Conservation (phyloP, 2,113 vertebrate genomes). For the Spea bombifrons region DNA sequence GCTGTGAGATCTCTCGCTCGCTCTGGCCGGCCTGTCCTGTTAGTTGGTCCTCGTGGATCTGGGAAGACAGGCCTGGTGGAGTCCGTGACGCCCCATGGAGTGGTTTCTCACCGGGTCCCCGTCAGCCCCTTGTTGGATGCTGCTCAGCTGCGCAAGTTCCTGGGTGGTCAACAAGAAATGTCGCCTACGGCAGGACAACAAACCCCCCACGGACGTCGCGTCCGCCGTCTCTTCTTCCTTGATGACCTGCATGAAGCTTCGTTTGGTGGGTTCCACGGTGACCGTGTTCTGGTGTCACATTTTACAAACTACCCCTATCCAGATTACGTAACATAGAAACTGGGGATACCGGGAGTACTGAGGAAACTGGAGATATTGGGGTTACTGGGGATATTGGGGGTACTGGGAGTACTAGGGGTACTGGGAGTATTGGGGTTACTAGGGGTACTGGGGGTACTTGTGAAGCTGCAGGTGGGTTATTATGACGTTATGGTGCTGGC, state of each 20-base stretch:
- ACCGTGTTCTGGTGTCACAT: no score
- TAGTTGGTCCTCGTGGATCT: conserved; percentile 70
- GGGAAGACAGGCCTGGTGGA: conserved; percentile 75
- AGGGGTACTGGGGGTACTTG: no score
- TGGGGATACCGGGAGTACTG: no score
- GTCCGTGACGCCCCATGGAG: conserved; percentile 59
- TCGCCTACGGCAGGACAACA: neutral
- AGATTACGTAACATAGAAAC: no score
- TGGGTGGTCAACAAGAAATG: conserved; percentile 34
- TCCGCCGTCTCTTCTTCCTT: conserved; percentile 63
- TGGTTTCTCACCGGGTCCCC: conserved; percentile 53
- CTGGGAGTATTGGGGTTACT: no score
- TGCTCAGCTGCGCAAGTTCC: conserved; percentile 59
- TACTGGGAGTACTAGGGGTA: no score
- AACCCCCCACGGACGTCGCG: conserved; percentile 20
- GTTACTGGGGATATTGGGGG: no score
- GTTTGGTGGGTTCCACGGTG: conserved; percentile 64
- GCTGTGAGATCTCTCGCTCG: conserved; percentile 68
- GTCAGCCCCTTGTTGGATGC: conserved; percentile 58
- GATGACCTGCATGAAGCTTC: conserved; percentile 78
- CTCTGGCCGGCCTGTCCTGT: conserved; percentile 66
- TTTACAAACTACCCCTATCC: no score
- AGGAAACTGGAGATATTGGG: no score
- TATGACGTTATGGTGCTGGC: no score
- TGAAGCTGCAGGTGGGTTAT: no score